Percentiles rank a stretch among this genome's conserved stretches.
These are phyloP conservation scores for Megathymus violae DNA, from an alignment of 1,140 invertebrate genomes.

Conservation along the genomic window DNA sequence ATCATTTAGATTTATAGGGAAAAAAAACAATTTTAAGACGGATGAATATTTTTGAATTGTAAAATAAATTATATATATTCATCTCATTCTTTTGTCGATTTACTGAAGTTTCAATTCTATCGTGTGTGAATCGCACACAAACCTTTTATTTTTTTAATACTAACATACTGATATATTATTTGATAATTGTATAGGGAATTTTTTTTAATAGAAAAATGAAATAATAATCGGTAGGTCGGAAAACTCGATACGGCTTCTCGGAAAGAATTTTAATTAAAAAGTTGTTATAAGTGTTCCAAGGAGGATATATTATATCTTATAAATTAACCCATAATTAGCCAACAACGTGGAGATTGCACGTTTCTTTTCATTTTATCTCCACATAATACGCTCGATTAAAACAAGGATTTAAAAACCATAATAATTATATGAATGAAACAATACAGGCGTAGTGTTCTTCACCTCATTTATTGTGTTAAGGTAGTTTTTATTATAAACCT, in stretches of 20 bases:
- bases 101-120: no score
- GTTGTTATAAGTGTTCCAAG: conserved; percentile 60
- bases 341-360: conserved; percentile 26
- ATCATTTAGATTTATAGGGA: no score
- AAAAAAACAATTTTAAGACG: no score
- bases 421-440: conserved; percentile 17
- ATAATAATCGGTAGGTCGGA: conserved; percentile 63
- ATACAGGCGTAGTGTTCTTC: neutral
- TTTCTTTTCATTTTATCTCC: conserved; percentile 31
- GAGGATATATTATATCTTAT: conserved; percentile 73
- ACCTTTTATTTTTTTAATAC: neutral
- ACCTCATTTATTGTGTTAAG: neutral
- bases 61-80: no score
- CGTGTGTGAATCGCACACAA: no score
- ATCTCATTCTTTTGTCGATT: no score
- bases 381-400: conserved; percentile 30
- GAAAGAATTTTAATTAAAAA: conserved; percentile 78
- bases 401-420: conserved; percentile 10
- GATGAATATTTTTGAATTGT: no score
- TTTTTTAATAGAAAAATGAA: conserved; percentile 55
- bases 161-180: conserved; percentile 1
- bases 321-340: conserved; percentile 75
- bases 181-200: conserved; percentile 20
- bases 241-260: conserved; percentile 57
- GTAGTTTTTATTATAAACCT: neutral